A percentile compares a stretch with the other conserved stretches of the same genome.
phyloP scores from a whole-genome alignment of 2,888 invertebrate species.

The Cerceris ruficornis region DNA sequence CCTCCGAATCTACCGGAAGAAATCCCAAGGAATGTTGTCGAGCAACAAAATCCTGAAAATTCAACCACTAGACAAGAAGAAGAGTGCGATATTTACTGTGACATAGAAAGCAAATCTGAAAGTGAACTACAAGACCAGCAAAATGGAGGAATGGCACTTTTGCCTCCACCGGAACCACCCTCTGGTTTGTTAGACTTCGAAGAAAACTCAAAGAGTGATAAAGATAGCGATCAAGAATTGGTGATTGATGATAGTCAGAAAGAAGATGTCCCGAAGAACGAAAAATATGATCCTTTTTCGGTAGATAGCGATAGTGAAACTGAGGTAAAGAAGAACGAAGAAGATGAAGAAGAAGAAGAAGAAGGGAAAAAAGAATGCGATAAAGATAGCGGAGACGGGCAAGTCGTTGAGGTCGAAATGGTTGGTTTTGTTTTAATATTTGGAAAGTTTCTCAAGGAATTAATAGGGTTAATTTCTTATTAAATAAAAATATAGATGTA shows the following conservation, averaged over 20 bases:
- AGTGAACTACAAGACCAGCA: conserved; percentile 75
- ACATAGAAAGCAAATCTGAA: conserved; percentile 83
- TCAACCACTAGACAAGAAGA: conserved; percentile 65
- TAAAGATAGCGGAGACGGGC: too few relatives aligned
- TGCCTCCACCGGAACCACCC: conserved; percentile 82
- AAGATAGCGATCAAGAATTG: conserved; percentile 79
- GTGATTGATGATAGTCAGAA: conserved; percentile 79
- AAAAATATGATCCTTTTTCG: conserved; percentile 79
- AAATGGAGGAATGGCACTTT: conserved; percentile 69
- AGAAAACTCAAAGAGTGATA: conserved; percentile 77
- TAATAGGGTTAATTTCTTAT: too few relatives aligned
- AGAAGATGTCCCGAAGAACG: conserved; percentile 65
- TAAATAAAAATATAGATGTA: too few relatives aligned
- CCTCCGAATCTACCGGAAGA: conserved; percentile 64
- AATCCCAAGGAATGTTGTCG: conserved; percentile 38
- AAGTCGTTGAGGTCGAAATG: too few relatives aligned
- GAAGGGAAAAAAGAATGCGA: too few relatives aligned
- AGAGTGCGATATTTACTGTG: conserved; percentile 86
- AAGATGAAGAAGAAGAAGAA: background rate
- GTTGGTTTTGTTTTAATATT: too few relatives aligned
- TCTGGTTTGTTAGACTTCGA: conserved; percentile 79
- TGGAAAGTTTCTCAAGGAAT: too few relatives aligned
- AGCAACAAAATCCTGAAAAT: conserved; percentile 37
- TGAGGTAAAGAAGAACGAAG: conserved; percentile 43
- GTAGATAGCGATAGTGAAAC: conserved; percentile 78